Conservation (phyloP, 2,888 invertebrate species). For the Polyploca ridens region DNA sequence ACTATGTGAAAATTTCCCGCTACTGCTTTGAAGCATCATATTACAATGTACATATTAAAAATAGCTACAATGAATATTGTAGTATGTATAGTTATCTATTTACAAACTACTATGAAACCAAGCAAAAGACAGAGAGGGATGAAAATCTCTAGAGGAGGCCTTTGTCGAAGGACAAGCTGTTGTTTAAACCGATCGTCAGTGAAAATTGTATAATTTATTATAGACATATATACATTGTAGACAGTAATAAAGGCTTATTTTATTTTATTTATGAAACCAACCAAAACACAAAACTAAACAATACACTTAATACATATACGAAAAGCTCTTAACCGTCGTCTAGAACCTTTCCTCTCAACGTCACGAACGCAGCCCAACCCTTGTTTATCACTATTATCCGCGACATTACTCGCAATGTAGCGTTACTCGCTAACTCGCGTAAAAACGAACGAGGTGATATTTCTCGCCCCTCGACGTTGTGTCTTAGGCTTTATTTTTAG, state of each 20-base stretch:
- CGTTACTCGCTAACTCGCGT: constrained; percentile 32
- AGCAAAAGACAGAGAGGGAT: background rate
- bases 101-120: background rate
- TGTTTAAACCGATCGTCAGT: no score
- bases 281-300: constrained; percentile 1
- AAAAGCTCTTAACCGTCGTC: constrained; percentile 4
- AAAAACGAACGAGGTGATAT: constrained; percentile 35
- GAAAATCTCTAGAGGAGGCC: no score
- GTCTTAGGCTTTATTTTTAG: constrained; percentile 12
- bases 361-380: constrained; percentile 26
- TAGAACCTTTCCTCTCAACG: constrained; percentile 9
- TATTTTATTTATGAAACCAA: background rate
- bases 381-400: constrained; percentile 51
- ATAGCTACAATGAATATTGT: background rate
- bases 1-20: no score
- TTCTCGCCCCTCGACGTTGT: constrained; percentile 22
- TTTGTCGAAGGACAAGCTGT: no score
- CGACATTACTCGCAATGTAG: constrained; percentile 39
- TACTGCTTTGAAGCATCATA: no score
- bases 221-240: no score
- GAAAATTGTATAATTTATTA: no score
- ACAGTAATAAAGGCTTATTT: no score
- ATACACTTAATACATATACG: constrained; percentile 6
- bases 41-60: no score
- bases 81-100: background rate